Evolutionary conservation across 2,113 vertebrate genomes (phyloP), one percentile per base, ranked within the genome.

Genomic region (Climacteris rufus): DNA sequence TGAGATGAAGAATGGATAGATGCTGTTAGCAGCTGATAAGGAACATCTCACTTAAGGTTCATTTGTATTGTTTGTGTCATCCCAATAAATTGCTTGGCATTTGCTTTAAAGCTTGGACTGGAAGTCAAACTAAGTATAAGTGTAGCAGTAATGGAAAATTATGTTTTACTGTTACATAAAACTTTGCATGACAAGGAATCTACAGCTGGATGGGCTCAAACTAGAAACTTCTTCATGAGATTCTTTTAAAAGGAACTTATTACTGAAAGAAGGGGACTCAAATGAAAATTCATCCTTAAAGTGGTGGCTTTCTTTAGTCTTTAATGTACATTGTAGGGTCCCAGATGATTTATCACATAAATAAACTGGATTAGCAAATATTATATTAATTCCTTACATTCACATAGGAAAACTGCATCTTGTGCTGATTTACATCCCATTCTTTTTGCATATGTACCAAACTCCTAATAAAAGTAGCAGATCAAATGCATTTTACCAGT

Each of bases 231-330:
- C 35, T 52, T 18, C 20, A 21, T 60, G 50, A 40, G 21, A 81
- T 95, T 91, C n/a, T 82, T 93, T 83, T 19, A 86, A 95, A 69
- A 33, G 35, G 33, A 94, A 77, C n/a, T 54, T 89, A 78, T 66
- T 89, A 53, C 61, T 83, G 50, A 93, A 97, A 95, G 52, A 83
- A 49, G 25, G 53, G 65, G 31, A 86, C 90, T 53, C 19, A 89
- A 94, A 88, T 7, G 18, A 74, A 96, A 88, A 83, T 45, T 37
- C 4, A 30, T 39, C 50, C 49, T 31, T 44, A 52, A 60, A 61
- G 13, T 49, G 21, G 10, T 13, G 4, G 0, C 39, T 52, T 45
- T 71, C 24, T 28, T 70, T 57, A 39, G 24, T 35, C 24, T 80
- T 83, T 65, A 33, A 78, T 65, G 39, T 40, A 69, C 90, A 83